Evolutionary conservation across 2,113 vertebrate species (phyloP), one percentile per base, ranked within the genome.

Genomic region (Hydrolagus affinis): DNA sequence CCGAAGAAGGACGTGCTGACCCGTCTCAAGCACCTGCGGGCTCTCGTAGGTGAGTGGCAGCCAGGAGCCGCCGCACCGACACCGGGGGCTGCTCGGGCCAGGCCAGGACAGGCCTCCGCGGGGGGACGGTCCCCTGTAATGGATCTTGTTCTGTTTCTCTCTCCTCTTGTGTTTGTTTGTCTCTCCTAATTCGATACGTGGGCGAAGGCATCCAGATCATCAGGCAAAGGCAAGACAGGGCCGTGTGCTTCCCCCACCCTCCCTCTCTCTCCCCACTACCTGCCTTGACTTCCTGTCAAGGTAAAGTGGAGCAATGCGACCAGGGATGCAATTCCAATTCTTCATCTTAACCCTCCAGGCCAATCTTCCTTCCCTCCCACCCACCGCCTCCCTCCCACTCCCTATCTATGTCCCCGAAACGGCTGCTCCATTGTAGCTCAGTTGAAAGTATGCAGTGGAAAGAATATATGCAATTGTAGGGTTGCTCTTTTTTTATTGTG

Each of bases 1-100:
- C 96, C 96, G 89, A 98, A 96, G 94, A 97, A 98, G 93, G 97
- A 99, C 90, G 95, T 96, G 0, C 90, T 97, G 87, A 98, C 97
- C 87, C 96, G 97, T 70, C 92, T 98, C 86, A 98, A 96, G 90
- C 97, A 98, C 94, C 97, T 99, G 87, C 93, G 96, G 64, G 93
- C 97, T 12, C 91, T 98, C 88, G 89, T 98, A 92, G 97, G 97
- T 98, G 93, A 96, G 96, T 89, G 88, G 4, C 19, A 8, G 59
- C n/a, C 56, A 21, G 23, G 23, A 28, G 19, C 30, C 23, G 70
- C 10, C 15, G 23, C 8, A n/a, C 70, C 70, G 71, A 25, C n/a
- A 71, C 9, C n/a, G 70, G 14, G 21, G 9, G n/a, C 21, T 10
- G 70, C 8, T 1, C 8, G 70, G 14, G 10, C 7, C 25, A 15